These are phyloP conservation scores for Stegostoma tigrinum DNA, from an alignment of 2,113 vertebrate species.

Conservation along the genomic window DNA sequence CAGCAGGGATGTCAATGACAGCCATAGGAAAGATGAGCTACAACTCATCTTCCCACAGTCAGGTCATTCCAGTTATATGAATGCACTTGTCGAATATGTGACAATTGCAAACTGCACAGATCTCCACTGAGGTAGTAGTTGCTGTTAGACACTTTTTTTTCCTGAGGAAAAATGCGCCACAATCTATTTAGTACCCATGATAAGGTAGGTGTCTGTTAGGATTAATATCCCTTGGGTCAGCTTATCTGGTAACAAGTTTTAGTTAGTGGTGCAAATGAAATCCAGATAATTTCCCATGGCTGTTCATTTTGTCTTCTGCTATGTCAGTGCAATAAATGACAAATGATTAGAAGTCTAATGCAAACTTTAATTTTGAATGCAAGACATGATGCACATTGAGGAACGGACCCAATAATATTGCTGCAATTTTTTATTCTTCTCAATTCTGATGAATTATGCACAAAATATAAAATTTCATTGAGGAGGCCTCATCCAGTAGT, in stretches of 20 bases:
- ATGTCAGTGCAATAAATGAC: background rate
- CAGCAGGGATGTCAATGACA: background rate
- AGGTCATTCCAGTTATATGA: slow-evolving; percentile 13
- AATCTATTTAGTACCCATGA: background rate
- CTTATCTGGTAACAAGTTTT: background rate
- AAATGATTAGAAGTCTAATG: background rate
- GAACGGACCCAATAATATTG: background rate
- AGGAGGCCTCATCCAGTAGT: background rate
- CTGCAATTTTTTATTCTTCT: background rate
- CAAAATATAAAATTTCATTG: background rate
- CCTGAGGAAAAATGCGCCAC: background rate
- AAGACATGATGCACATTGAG: background rate
- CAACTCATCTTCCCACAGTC: slow-evolving; percentile 9
- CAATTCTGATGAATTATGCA: background rate
- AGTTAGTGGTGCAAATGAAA: background rate
- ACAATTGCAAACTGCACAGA: slow-evolving; percentile 8
- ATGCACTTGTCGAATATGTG: background rate
- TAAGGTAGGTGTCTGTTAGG: background rate
- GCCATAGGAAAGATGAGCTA: background rate
- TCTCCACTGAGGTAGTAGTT: background rate
- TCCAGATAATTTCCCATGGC: background rate
- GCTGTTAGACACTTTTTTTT: background rate
- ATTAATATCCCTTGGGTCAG: background rate
- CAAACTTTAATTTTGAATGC: background rate
- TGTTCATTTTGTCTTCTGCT: background rate